Evolutionary conservation across 2,113 vertebrate genomes (phyloP).

Genomic region (Ciconia stormi): DNA sequence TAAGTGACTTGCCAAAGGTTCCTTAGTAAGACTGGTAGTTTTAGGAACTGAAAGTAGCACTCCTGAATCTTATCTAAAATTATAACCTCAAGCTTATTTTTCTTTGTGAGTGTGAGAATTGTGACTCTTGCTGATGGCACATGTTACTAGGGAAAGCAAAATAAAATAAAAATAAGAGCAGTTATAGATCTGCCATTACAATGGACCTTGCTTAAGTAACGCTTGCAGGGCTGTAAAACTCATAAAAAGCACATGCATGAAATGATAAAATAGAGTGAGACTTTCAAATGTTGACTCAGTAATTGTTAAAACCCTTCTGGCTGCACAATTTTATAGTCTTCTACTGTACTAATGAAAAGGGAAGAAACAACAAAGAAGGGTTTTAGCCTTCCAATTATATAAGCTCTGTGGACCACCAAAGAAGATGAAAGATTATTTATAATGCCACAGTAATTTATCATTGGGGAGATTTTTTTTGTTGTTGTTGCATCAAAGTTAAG

Average conservation of each 20-base stretch:
- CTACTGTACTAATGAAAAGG: slow-evolving; percentile 69
- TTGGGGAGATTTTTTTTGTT: slow-evolving; percentile 37
- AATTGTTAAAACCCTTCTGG: slow-evolving; percentile 71
- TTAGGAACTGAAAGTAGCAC: background rate
- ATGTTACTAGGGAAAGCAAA: background rate
- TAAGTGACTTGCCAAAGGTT: background rate
- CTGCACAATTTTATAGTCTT: slow-evolving; percentile 73
- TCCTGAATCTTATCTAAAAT: background rate
- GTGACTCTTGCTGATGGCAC: background rate
- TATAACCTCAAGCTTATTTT: background rate
- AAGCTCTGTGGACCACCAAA: slow-evolving; percentile 73
- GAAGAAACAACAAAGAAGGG: slow-evolving; percentile 64
- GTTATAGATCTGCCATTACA: slow-evolving; percentile 42
- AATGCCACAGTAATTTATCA: slow-evolving; percentile 70
- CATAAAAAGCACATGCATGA: slow-evolving; percentile 71
- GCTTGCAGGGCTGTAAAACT: slow-evolving; percentile 62
- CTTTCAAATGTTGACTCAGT: slow-evolving; percentile 70
- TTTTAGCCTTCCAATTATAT: slow-evolving; percentile 70
- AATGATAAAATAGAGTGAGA: slow-evolving; percentile 71
- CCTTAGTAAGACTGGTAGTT: background rate
- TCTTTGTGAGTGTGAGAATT: background rate
- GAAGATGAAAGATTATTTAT: slow-evolving; percentile 74
- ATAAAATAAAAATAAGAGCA: background rate
- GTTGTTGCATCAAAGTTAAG: slow-evolving; percentile 58
- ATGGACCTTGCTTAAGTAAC: slow-evolving; percentile 46